A percentile compares a stretch with the other conserved stretches of the same genome.
Conservation (phyloP, 2,888 invertebrate species). For the Diaperis boleti region DNA sequence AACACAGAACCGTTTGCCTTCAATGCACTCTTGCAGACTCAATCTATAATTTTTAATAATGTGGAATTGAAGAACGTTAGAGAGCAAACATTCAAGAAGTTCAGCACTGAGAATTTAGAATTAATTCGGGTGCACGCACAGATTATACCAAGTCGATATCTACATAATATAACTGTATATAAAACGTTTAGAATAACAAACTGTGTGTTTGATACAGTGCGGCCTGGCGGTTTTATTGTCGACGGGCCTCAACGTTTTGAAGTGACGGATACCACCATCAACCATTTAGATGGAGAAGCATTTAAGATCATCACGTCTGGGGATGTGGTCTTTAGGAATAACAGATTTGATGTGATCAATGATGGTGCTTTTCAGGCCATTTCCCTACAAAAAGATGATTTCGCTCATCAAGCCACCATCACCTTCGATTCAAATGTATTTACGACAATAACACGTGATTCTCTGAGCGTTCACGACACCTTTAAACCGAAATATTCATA, state of each 20-base stretch:
- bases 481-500: constrained; percentile 72
- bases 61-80: constrained; percentile 74
- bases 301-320: constrained; percentile 74
- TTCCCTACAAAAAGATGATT: constrained; percentile 67
- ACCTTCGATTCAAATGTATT: constrained; percentile 76
- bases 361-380: constrained; percentile 76
- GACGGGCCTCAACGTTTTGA: constrained; percentile 73
- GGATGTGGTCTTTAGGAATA: constrained; percentile 76
- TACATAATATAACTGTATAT: constrained; percentile 80
- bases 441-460: constrained; percentile 69
- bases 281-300: constrained; percentile 74
- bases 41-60: constrained; percentile 74
- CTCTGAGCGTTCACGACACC: constrained; percentile 71
- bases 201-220: constrained; percentile 73
- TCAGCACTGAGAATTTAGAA: constrained; percentile 75
- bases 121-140: constrained; percentile 74
- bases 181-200: constrained; percentile 76
- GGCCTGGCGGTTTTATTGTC: constrained; percentile 79
- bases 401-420: constrained; percentile 68
- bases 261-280: constrained; percentile 72
- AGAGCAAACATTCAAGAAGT: constrained; percentile 83
- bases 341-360: constrained; percentile 70
- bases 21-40: constrained; percentile 72
- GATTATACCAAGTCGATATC: constrained; percentile 76
- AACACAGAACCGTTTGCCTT: constrained; percentile 80